Evolutionary conservation across 2,888 invertebrate species (phyloP).

Genomic region (Caenorhabditis japonica): DNA sequence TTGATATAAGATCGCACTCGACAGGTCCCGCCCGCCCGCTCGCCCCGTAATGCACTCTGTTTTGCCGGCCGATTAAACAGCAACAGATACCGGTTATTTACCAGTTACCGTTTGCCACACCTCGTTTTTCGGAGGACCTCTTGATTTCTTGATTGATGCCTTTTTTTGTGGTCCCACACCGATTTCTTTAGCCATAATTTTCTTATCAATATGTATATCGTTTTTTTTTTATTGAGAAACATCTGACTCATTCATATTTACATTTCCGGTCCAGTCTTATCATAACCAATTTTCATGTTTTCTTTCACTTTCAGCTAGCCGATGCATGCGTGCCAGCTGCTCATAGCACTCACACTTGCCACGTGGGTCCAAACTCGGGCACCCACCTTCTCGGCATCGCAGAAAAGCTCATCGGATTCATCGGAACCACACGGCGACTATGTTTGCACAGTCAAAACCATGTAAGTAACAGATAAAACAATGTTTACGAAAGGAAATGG

Average conservation of each 20-base stretch:
- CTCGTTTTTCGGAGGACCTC: too few species aligned
- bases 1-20: too few species aligned
- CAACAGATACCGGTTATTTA: too few species aligned
- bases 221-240: too few species aligned
- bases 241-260: too few species aligned
- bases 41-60: too few species aligned
- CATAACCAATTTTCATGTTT: not conserved
- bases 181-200: too few species aligned
- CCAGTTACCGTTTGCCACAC: too few species aligned
- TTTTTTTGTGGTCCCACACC: too few species aligned
- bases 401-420: not conserved
- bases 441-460: slow-evolving; percentile 61
- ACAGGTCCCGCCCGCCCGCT: too few species aligned
- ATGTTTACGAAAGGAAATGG: slow-evolving; percentile 1
- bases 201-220: not conserved
- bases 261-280: not conserved
- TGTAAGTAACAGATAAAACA: slow-evolving; percentile 51
- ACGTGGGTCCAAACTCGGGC: slow-evolving; percentile 9
- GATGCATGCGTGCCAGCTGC: not conserved
- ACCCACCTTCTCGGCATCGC: slow-evolving; percentile 6
- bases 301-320: not conserved
- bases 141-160: too few species aligned
- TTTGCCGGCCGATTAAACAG: too few species aligned
- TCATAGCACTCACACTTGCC: slow-evolving; percentile 1
- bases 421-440: slow-evolving; percentile 59